A percentile compares a stretch with the other conserved stretches of the same genome.
Conservation (phyloP, 1,140 invertebrate genomes). For the Euura saliciscinereae region DNA sequence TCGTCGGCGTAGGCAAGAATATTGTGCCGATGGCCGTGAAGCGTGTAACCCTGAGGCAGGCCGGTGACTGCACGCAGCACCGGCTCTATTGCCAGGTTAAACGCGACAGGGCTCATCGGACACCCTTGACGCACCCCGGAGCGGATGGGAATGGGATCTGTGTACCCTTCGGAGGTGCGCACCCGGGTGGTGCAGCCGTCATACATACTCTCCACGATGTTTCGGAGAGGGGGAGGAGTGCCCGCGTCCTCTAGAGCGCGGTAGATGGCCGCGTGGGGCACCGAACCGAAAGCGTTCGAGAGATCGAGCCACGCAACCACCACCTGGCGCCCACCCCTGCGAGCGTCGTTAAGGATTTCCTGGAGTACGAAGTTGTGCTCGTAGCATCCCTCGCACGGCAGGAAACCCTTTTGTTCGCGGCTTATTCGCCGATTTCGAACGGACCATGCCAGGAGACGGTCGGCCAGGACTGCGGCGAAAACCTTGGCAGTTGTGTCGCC, state of each 20-base stretch:
- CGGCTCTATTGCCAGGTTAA: constrained; percentile 52
- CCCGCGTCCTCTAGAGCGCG: constrained; percentile 21
- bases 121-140: constrained; percentile 53
- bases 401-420: constrained; percentile 41
- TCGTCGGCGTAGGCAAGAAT: constrained; percentile 44
- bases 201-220: constrained; percentile 34
- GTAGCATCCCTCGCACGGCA: constrained; percentile 41
- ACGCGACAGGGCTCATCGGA: constrained; percentile 48
- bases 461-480: constrained; percentile 17
- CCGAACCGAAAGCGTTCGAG: constrained; percentile 40
- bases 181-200: constrained; percentile 19
- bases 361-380: constrained; percentile 50
- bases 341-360: constrained; percentile 30
- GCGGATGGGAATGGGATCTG: constrained; percentile 35
- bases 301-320: constrained; percentile 45
- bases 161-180: constrained; percentile 21
- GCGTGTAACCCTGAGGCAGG: constrained; percentile 22
- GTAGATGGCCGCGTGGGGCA: constrained; percentile 40
- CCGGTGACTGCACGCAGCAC: constrained; percentile 19
- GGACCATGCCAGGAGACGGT: constrained; percentile 28
- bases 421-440: too few relatives aligned
- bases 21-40: constrained; percentile 28
- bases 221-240: neutral
- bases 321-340: constrained; percentile 17
- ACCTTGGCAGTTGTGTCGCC: constrained; percentile 31